Conservation (phyloP, 2,888 invertebrate genomes). For the Acanthacorydalis orientalis region DNA sequence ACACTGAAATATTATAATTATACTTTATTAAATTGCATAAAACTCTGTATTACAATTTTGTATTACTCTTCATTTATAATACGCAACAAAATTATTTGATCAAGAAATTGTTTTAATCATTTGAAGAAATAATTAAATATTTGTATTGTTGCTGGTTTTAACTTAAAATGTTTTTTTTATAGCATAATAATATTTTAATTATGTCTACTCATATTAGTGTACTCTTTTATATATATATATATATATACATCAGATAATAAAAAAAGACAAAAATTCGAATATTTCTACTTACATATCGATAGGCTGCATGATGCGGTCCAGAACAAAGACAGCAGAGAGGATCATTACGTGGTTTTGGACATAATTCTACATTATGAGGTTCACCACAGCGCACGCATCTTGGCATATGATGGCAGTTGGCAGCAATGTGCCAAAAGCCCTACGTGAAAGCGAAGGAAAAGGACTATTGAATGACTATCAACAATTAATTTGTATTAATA, state of each 20-base stretch:
- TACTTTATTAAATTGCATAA: neutral
- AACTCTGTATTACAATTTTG: neutral
- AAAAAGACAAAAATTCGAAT: no score
- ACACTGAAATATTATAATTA: conserved; percentile 22
- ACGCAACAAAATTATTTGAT: neutral
- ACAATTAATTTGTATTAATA: neutral
- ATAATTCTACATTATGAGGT: conserved; percentile 31
- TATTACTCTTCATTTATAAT: neutral
- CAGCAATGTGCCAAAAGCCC: conserved; percentile 36
- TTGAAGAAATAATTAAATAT: no score
- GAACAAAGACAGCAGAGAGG: conserved; percentile 34
- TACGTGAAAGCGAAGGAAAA: conserved; percentile 4
- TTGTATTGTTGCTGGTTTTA: no score
- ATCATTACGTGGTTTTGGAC: conserved; percentile 28
- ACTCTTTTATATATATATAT: no score
- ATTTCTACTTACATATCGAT: conserved; percentile 9
- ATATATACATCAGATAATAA: no score
- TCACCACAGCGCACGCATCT: conserved; percentile 35
- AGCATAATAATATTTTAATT: no score
- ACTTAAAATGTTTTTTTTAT: no score
- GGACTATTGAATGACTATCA: neutral
- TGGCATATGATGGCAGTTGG: conserved; percentile 25
- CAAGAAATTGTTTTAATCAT: no score
- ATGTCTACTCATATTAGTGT: no score
- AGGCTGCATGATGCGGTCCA: conserved; percentile 34